phyloP scores from a whole-genome alignment of 2,797 vertebrate genomes.

The Euthynnus affinis region DNA sequence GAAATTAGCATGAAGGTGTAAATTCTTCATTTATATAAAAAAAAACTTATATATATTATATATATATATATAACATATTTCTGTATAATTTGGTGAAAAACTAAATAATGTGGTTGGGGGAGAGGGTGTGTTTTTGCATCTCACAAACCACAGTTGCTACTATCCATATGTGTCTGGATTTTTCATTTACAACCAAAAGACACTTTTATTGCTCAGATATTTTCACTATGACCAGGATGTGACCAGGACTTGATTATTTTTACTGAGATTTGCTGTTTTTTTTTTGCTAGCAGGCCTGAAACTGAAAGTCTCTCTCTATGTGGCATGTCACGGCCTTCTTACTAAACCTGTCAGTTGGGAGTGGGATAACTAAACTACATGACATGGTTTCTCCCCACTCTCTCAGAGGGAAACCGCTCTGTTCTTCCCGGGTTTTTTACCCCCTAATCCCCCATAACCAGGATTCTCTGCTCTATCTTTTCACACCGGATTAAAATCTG shows the following conservation, averaged over 20 bases:
- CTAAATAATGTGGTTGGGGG: no score
- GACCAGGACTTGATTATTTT: fast-evolving
- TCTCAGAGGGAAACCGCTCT: slow-evolving; percentile 4
- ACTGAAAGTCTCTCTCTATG: not conserved
- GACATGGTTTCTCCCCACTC: not conserved
- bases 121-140: not conserved
- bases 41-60: no score
- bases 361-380: not conserved
- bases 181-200: not conserved
- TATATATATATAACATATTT: no score
- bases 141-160: not conserved
- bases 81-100: not conserved
- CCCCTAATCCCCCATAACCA: slow-evolving; percentile 46
- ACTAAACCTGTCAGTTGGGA: slow-evolving; percentile 10
- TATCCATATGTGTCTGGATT: not conserved
- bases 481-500: slow-evolving; percentile 58
- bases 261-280: not conserved
- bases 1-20: not conserved
- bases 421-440: slow-evolving; percentile 20
- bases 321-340: not conserved
- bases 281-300: not conserved
- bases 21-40: no score
- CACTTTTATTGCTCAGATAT: not conserved
- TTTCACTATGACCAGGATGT: not conserved
- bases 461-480: slow-evolving; percentile 44